Conservation (phyloP, 2,888 invertebrate genomes). For the Apoderus coryli region DNA sequence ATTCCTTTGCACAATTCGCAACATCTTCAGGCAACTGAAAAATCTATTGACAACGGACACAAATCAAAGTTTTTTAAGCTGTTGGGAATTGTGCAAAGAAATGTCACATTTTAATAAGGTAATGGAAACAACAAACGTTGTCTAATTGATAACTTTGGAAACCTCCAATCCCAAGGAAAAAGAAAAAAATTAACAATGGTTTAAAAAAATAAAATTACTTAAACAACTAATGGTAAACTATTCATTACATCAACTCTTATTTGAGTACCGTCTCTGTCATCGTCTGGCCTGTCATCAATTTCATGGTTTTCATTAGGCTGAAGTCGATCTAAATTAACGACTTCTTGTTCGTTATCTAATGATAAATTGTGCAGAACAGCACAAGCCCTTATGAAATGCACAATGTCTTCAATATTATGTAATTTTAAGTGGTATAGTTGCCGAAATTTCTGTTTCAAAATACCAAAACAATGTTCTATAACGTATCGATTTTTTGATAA, state of each 20-base stretch:
- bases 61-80: no score
- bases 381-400: conserved; percentile 12
- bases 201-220: neutral
- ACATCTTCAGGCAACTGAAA: no score
- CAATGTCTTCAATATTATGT: conserved; percentile 7
- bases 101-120: no score
- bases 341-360: conserved; percentile 7
- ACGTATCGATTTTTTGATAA: conserved; percentile 6
- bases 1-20: no score
- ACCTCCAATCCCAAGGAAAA: no score
- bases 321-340: neutral
- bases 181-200: no score
- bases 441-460: conserved; percentile 12
- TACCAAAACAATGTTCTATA: conserved; percentile 10
- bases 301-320: neutral
- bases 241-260: conserved; percentile 7
- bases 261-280: conserved; percentile 8
- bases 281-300: neutral
- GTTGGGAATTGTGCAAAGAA: no score
- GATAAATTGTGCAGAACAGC: conserved; percentile 13
- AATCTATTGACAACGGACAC: no score
- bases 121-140: no score
- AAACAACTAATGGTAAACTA: conserved; percentile 6
- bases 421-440: conserved; percentile 12
- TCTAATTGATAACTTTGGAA: no score